phyloP scores from a whole-genome alignment of 1,140 invertebrate species.

The Agraylea sexmaculata region DNA sequence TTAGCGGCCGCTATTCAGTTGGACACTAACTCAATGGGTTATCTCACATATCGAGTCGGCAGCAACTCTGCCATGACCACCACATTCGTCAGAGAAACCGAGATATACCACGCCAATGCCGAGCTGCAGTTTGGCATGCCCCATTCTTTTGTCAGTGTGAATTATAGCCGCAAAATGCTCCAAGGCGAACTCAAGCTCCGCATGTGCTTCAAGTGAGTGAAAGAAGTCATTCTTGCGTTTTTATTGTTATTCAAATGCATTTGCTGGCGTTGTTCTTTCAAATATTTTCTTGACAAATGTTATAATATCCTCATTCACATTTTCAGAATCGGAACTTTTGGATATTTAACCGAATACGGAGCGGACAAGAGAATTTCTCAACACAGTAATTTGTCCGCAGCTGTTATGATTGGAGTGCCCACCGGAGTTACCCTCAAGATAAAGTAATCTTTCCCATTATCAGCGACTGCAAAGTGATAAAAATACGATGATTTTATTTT shows the following conservation, averaged over 20 bases:
- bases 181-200: conserved; percentile 66
- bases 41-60: conserved; percentile 71
- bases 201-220: conserved; percentile 64
- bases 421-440: conserved; percentile 80
- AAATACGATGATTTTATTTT: conserved; percentile 1
- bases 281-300: no score
- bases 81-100: conserved; percentile 61
- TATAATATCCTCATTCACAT: conserved; percentile 9
- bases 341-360: conserved; percentile 77
- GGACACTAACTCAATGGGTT: conserved; percentile 74
- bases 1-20: conserved; percentile 72
- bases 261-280: no score
- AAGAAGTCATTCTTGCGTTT: no score
- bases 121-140: conserved; percentile 71
- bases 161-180: conserved; percentile 65
- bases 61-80: conserved; percentile 65
- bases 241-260: no score
- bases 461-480: background rate
- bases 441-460: conserved; percentile 49
- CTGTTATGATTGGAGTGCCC: conserved; percentile 71
- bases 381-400: conserved; percentile 76
- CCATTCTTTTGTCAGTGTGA: conserved; percentile 63
- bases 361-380: conserved; percentile 87
- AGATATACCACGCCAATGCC: conserved; percentile 49
- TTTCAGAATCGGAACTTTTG: conserved; percentile 73